Conservation (phyloP, 2,888 invertebrate species). For the Poecilus cupreus region DNA sequence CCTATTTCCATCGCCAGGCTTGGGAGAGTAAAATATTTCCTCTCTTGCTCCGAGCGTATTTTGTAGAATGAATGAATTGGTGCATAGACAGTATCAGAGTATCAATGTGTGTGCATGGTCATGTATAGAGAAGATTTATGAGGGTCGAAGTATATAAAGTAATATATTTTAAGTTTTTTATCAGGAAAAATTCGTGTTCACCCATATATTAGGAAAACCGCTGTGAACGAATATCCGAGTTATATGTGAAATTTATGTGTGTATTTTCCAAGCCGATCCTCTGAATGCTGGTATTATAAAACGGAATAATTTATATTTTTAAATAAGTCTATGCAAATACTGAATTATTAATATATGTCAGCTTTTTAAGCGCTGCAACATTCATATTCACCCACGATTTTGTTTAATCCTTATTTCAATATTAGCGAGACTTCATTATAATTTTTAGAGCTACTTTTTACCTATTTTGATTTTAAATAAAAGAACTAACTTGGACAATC, state of each 20-base stretch:
- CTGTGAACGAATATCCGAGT: conserved; percentile 44
- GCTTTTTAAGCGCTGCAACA: background rate
- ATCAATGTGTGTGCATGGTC: conserved; percentile 27
- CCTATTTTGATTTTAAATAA: too few species aligned
- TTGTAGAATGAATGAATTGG: conserved; percentile 22
- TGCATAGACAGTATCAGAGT: conserved; percentile 33
- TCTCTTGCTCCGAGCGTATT: background rate
- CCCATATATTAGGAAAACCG: conserved; percentile 52
- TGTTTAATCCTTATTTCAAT: background rate
- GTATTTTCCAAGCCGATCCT: conserved; percentile 33
- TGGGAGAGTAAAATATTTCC: background rate
- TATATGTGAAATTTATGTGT: conserved; percentile 43
- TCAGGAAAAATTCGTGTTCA: conserved; percentile 47
- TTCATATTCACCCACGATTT: too few species aligned
- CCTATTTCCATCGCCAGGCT: too few species aligned
- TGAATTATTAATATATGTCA: conserved; percentile 23
- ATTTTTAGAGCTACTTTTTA: too few species aligned
- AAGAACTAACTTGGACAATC: too few species aligned
- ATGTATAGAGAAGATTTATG: conserved; percentile 40
- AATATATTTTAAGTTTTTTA: conserved; percentile 55
- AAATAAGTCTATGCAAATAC: conserved; percentile 20
- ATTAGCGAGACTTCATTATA: too few species aligned
- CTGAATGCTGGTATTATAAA: conserved; percentile 26
- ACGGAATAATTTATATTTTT: conserved; percentile 46
- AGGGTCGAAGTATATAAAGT: conserved; percentile 47